Conservation (phyloP, 2,797 vertebrate genomes). For the Macropus fuliginosus region DNA sequence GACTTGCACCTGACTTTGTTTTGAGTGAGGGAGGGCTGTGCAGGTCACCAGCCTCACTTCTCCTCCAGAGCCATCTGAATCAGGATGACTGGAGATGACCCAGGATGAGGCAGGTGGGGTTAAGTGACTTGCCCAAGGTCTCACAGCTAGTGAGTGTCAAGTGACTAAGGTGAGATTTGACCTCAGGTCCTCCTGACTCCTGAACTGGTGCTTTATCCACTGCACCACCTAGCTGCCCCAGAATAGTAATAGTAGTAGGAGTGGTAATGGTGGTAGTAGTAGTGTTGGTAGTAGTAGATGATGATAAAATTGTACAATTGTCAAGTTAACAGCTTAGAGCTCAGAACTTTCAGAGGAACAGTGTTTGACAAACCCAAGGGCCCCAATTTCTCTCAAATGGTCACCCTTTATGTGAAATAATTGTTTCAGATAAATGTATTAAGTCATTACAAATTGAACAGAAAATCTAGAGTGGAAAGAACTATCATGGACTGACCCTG, state of each 20-base stretch:
- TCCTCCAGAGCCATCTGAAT: too few relatives aligned
- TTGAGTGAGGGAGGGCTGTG: too few relatives aligned
- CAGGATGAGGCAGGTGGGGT: too few relatives aligned
- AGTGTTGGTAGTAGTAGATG: neutral
- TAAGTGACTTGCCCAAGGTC: too few relatives aligned
- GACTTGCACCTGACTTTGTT: too few relatives aligned
- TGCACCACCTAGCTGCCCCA: too few relatives aligned
- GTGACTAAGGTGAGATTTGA: too few relatives aligned
- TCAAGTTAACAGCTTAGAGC: slow-evolving; percentile 10
- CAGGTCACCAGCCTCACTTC: too few relatives aligned
- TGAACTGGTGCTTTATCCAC: too few relatives aligned
- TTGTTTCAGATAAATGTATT: slow-evolving; percentile 16
- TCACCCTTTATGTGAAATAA: slow-evolving; percentile 35
- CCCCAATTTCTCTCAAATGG: slow-evolving; percentile 20
- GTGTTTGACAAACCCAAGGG: neutral
- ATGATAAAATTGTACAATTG: slow-evolving; percentile 7
- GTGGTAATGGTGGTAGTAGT: neutral
- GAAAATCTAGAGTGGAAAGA: neutral
- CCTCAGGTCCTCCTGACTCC: too few relatives aligned
- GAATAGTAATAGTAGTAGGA: neutral
- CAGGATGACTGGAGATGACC: too few relatives aligned
- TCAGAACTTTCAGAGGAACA: slow-evolving; percentile 42
- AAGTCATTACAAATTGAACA: neutral
- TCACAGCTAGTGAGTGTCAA: too few relatives aligned
- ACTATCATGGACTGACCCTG: fast-evolving